phyloP scores from a whole-genome alignment of 2,888 invertebrate genomes.

The Pseudococcus viburni region DNA sequence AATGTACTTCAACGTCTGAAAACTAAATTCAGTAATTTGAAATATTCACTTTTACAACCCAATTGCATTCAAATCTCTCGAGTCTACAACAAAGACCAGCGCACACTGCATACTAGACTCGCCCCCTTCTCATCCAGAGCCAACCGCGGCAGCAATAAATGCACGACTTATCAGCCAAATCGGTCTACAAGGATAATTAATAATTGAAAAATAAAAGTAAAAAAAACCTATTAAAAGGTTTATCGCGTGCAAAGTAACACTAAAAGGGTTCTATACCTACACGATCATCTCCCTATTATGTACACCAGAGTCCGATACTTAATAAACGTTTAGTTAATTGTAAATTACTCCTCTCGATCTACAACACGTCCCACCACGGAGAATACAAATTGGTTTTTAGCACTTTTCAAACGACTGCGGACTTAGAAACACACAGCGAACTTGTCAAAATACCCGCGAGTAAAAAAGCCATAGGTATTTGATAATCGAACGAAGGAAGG shows the following conservation, averaged over 20 bases:
- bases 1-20: no score
- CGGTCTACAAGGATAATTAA: not conserved
- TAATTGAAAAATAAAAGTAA: not conserved
- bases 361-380: no score
- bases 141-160: not conserved
- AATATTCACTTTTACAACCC: no score
- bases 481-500: no score
- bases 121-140: not conserved
- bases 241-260: not conserved
- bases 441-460: no score
- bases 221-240: not conserved
- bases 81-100: no score
- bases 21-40: no score
- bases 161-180: not conserved
- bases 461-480: no score
- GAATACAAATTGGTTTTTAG: no score
- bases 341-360: not conserved
- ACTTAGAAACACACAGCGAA: no score
- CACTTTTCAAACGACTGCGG: no score
- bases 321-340: conserved; percentile 5
- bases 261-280: not conserved
- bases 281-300: not conserved
- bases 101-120: not conserved
- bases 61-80: no score
- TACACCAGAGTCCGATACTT: not conserved